Base-by-base conservation (phyloP, 2,888 invertebrate genomes). In the Ectobius pallidus region DNA sequence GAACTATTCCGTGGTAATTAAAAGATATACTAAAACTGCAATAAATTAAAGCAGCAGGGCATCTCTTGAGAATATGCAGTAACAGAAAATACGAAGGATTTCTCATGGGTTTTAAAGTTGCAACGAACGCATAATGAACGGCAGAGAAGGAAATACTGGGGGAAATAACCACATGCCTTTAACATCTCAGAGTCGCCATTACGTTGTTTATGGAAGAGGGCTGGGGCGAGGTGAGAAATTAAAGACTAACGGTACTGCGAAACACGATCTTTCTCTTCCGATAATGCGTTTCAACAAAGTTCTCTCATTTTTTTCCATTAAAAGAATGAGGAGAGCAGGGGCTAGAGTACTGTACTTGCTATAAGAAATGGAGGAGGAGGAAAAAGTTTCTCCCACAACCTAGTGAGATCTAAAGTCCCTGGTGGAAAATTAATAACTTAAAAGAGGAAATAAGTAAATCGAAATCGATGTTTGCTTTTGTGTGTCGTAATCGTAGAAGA, bases 211-310 rank as follows among this genome's bases (percentile, higher is more conserved):
- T 65, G 65, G 65, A 65, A 27, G 62, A 14, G 14, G 27, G 39
- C 39, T 39, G 39, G 34, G 39, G 0, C 11, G 62, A 39, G 46
- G 44, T 20, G 46, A 65, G 46, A 65, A 65, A 65, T 65, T 65
- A 65, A 65, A 65, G 65, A 44, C 65, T 46, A 27, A n/a, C n/a
- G n/a, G n/a, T n/a, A 6, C 46, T 46, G 16, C 27, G 65, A 65
- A 44, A 65, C 65, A 65, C 27, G 44, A 46, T 65, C 65, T 65
- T 34, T 30, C 46, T 25, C 65, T 65, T 44, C 46, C 65, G 65
- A 65, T 65, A 65, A 65, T 65, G 65, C 46, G 65, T 44, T 65
- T 65, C 65, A 27, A 20, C 65, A 65, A 65, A 65, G 44, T 65
- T 65, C 27, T 22, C 25, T 34, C 65, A 65, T 65, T 65, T 65